Base-by-base conservation (phyloP, 2,113 vertebrate species). In the Turnix velox region DNA sequence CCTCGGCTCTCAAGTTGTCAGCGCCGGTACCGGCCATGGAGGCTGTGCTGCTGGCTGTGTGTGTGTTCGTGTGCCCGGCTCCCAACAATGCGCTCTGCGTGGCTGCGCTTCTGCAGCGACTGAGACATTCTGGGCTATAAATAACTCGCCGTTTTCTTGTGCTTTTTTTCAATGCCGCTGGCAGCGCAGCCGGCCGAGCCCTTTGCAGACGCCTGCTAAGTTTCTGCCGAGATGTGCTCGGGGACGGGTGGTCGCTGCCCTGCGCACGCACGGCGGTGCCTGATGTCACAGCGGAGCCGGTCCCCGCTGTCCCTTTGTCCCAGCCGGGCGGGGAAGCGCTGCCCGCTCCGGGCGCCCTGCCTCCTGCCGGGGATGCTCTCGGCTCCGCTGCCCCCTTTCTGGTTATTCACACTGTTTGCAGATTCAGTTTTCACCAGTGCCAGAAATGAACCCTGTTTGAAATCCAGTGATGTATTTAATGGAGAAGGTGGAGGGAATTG, bases 261-360 rank as follows among this genome's bases (percentile, higher is more conserved):
- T 6, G 45, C 83, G 16, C 65, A 7, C 13, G 76, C 71, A 15
- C 4, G 66, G 39, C 27, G 77, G 58, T 83, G 72, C 72, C 73
- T 74, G 90, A 35, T 62, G 79, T 35, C 83, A 40, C 40, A 3
- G 12, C 3, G 80, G 11, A 42, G 72, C 88, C 3, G 45, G 74
- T 88, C 71, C 57, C 83, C 19, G 28, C 15, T 71, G 80, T 79
- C 86, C 91, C 94, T 96, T 97, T 97, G 96, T 96, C 94, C 96
- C 95, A 52, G 88, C 88, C 88, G 19, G 84, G 31, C 49, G 40
- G n/a, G 74, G 45, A 45, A 28, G 40, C 31, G 63, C 65, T 69
- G 72, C 19, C 49, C 39, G 46, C 58, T 49, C 22, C 45, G 3
- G 62, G 49, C 42, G 28, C 8, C 83, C 57, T 78, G 73, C 25